Evolutionary conservation across 2,888 invertebrate genomes (phyloP), one percentile per base, ranked within the genome.

Genomic region (Pterostichus madidus): DNA sequence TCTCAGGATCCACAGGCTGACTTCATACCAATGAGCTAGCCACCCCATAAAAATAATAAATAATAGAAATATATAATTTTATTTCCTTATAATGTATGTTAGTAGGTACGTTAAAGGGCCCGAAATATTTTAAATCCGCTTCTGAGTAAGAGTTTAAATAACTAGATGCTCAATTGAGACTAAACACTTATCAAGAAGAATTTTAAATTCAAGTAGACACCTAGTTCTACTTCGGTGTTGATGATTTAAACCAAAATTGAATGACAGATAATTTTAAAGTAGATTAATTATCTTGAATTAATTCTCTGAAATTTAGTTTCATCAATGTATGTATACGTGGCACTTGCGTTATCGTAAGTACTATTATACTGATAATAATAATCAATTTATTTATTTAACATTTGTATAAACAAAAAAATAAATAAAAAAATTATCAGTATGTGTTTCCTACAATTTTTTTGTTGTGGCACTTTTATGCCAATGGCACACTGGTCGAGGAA

Each of bases 271-370:
- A 64, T 31, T 64, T 35, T 35, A 64, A 64, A 64, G 64, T 64
- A 64, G 64, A 64, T 64, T 64, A 64, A 35, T 24, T 64, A 35
- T 13, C 64, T 64, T 64, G 64, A 64, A 35, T 64, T 64, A 35
- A 64, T 64, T 64, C 64, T 64, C n/a, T 64, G 64, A 64, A 64
- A 64, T 31, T 64, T 64, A 11, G 61, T 61, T 61, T 61, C 35
- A 61, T 61, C 61, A 15, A 53, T 56, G 31, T 11, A 31, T n/a
- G 5, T 13, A 13, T 49, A 59, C 59, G 59, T 59, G 59, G 31
- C 31, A 56, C 24, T 56, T 56, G 24, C 31, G 11, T 64, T 64
- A 64, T 64, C 64, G 35, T 64, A 13, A 64, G 35, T 13, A 64
- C 56, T 11, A 24, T 56, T 13, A 11, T 49, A n/a, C 1, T 49